phyloP scores from a whole-genome alignment of 2,113 vertebrate species.

The Aptenodytes patagonicus region DNA sequence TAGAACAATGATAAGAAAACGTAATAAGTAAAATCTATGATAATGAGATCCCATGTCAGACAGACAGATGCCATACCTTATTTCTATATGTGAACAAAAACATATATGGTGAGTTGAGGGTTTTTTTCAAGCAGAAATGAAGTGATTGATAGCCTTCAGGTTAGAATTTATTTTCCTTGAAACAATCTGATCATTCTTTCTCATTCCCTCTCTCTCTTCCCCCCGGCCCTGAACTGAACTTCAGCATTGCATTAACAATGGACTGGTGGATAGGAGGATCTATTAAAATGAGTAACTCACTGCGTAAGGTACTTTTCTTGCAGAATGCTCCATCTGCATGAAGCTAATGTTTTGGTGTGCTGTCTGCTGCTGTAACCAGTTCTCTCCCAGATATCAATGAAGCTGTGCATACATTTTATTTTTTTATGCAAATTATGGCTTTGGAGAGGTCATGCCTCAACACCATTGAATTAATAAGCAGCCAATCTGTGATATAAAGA shows the following conservation, averaged over 20 bases:
- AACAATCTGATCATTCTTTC: slow-evolving; percentile 39
- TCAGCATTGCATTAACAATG: slow-evolving; percentile 39
- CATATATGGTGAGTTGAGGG: background rate
- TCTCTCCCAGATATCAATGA: slow-evolving; percentile 31
- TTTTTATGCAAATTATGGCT: slow-evolving; percentile 11
- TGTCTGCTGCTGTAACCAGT: slow-evolving; percentile 56
- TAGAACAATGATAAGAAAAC: background rate
- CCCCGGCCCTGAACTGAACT: slow-evolving; percentile 8
- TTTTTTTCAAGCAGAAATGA: background rate
- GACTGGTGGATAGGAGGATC: slow-evolving; percentile 38
- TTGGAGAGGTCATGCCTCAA: slow-evolving; percentile 28
- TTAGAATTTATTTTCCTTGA: slow-evolving; percentile 67
- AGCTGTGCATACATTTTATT: background rate
- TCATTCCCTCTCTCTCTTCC: slow-evolving; percentile 8
- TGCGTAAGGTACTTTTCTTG: background rate
- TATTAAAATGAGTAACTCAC: slow-evolving; percentile 32
- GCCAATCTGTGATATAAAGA: slow-evolving; percentile 6
- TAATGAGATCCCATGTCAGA: background rate
- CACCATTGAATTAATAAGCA: slow-evolving; percentile 33
- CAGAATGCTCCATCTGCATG: slow-evolving; percentile 57
- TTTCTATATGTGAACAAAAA: background rate
- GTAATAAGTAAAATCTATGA: background rate
- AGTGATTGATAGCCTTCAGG: slow-evolving; percentile 42
- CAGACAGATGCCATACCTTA: background rate
- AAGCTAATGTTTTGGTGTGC: slow-evolving; percentile 37